Base-by-base conservation (phyloP, 2,113 vertebrate genomes). In the Himantopus leucocephalus region DNA sequence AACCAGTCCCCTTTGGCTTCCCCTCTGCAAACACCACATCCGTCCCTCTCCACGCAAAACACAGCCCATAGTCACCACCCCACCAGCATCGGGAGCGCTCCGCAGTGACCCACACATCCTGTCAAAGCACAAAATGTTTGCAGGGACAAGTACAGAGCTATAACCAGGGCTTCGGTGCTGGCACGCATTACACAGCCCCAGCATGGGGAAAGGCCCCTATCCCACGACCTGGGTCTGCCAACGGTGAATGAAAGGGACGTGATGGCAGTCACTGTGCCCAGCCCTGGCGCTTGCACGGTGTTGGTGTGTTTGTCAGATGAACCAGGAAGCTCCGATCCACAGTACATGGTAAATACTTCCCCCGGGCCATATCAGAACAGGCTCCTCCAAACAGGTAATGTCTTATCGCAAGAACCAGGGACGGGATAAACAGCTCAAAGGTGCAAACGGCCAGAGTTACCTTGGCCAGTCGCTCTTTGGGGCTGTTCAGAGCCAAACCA, bases 191-290 rank as follows among this genome's bases (percentile, higher is more conserved):
- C 39, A 7, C 0, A 72, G 64, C 32, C 48, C 12, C 12, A 18
- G 71, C 4, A 0, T 0, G 0, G 30, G 21, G 19, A 35, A 35
- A 34, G 27, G 10, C 37, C 32, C 0, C 0, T 6, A 32, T 15
- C n/a, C 60, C 60, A 35, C 0, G 0, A 52, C 35, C 29, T 8
- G 13, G 27, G 35, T 48, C 48, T 91, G 48, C 63, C 62, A 0
- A 15, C 0, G 0, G 26, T 59, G 63, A 73, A 76, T 19, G 47
- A 58, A 70, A 68, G n/a, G 10, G 7, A 30, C 0, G 0, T 16
- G 56, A 39, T 1, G 6, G 20, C 14, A 59, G 60, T 12, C 1
- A 0, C 34, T 2, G 4, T 41, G 63, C 43, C 48, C 16, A 17
- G 47, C 20, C 34, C 52, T 48, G 72, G 72, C 7, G 1, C 45